Evolutionary conservation across 2,888 invertebrate species (phyloP).

Genomic region (Drosophila ustulata): DNA sequence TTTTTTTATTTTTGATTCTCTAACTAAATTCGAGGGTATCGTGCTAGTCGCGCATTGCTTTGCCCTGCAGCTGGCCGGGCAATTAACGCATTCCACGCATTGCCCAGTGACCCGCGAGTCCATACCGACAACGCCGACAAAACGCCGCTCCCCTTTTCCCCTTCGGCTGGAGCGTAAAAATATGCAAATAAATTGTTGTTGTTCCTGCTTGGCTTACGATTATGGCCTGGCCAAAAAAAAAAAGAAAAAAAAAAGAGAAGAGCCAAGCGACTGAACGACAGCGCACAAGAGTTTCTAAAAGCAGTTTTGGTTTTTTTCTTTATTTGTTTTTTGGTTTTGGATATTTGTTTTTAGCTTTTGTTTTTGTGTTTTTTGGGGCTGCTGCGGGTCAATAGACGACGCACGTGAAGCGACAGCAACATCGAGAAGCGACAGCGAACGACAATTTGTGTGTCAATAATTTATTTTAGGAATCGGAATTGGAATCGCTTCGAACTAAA

Average conservation of each 20-base stretch:
- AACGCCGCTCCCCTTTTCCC: background rate
- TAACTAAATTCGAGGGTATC: too few relatives aligned
- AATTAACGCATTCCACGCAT: slow-evolving; percentile 75
- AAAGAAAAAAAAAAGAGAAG: slow-evolving; percentile 13
- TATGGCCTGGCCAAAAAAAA: slow-evolving; percentile 53
- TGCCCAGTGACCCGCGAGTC: slow-evolving; percentile 53
- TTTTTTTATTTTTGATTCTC: too few relatives aligned
- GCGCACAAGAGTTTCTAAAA: slow-evolving; percentile 66
- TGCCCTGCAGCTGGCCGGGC: slow-evolving; percentile 58
- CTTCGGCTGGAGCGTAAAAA: slow-evolving; percentile 28
- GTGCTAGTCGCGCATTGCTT: slow-evolving; percentile 26
- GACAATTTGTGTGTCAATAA: slow-evolving; percentile 69
- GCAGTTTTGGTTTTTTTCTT: slow-evolving; percentile 18
- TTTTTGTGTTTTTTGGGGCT: slow-evolving; percentile 38
- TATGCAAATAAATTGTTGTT: slow-evolving; percentile 65
- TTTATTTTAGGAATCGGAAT: slow-evolving; percentile 75
- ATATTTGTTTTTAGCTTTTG: slow-evolving; percentile 15
- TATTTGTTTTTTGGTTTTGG: slow-evolving; percentile 25
- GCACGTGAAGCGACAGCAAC: slow-evolving; percentile 41
- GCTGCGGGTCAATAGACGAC: slow-evolving; percentile 73
- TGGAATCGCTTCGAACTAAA: slow-evolving; percentile 69
- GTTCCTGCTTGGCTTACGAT: slow-evolving; percentile 55
- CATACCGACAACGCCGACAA: background rate
- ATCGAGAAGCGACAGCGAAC: slow-evolving; percentile 9
- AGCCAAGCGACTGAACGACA: background rate